phyloP scores from a whole-genome alignment of 2,113 vertebrate genomes.

The Plestiodon gilberti region DNA sequence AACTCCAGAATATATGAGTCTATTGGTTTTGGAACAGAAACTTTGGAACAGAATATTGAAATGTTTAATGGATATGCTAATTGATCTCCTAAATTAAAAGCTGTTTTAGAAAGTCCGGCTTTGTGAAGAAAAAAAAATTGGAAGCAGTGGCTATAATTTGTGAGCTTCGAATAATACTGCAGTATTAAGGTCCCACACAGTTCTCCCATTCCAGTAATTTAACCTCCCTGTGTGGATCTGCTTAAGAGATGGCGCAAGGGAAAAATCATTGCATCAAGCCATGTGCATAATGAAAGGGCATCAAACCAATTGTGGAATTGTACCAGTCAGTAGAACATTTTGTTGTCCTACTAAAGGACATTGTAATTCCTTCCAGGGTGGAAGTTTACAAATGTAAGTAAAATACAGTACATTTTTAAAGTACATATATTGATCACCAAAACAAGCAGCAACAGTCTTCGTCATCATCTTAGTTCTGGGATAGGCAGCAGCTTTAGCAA shows the following conservation, averaged over 20 bases:
- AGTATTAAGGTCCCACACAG: neutral
- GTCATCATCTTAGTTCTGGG: neutral
- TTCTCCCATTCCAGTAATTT: neutral
- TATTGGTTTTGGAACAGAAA: conserved; percentile 24
- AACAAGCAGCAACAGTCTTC: neutral
- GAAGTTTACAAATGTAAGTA: neutral
- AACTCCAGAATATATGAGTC: conserved; percentile 33
- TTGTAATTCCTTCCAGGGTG: neutral
- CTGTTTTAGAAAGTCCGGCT: conserved; percentile 39
- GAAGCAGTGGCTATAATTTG: neutral
- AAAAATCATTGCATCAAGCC: neutral
- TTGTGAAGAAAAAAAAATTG: conserved; percentile 2
- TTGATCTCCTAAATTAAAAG: conserved; percentile 38
- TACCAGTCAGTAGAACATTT: neutral
- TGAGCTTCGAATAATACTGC: conserved; percentile 4
- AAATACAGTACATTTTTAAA: neutral
- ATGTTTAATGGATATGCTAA: conserved; percentile 48
- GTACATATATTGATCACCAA: neutral
- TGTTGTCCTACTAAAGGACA: neutral
- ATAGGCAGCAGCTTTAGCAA: neutral
- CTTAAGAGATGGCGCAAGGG: too few relatives aligned
- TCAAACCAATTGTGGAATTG: neutral
- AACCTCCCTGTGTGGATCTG: neutral
- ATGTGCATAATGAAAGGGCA: neutral
- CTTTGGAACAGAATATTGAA: conserved; percentile 19